Base-by-base conservation (phyloP, 2,113 vertebrate species). In the Ameiurus melas region DNA sequence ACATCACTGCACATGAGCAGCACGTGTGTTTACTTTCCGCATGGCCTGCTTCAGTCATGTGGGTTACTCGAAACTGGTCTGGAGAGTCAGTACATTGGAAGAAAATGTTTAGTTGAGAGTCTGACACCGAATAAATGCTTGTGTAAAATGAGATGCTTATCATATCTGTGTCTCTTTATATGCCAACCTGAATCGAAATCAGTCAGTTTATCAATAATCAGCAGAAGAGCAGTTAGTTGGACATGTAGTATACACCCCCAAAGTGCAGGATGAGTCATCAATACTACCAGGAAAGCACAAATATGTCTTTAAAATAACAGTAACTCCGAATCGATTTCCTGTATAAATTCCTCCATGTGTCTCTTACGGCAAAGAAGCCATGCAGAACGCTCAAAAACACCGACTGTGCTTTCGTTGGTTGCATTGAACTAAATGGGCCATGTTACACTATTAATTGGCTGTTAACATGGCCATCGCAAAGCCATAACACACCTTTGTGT, bases 81-180 rank as follows among this genome's bases (percentile, higher is more conserved):
- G 58, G 33, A 60, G 47, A 71, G 71, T 77, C 62, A n/a, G 75
- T 30, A 64, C 77, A 58, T 81, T 78, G 73, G n/a, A 14, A 58
- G 90, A 79, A 88, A 83, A 62, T 84, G 84, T 70, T 87, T 89
- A 79, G 82, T 66, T 89, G 85, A 87, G 30, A 83, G 85, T 68
- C 80, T 75, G 85, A 87, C 82, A 84, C 77, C 60, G 83, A 91
- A 84, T 89, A 87, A 90, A 79, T 79, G 57, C 84, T 81, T 55
- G 80, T 75, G 68, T 83, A 80, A 84, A 86, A 78, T 88, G 82
- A 84, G 80, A 81, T 88, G 90, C 84, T 84, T 89, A 91, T 55
- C 55, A 73, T 80, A 60, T 70, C 53, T 27, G 51, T 47, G 20
- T 36, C 3, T 84, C 16, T 55, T 47, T 77, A 71, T 84, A 85